These are phyloP conservation scores for Orthonevra nobilis DNA, from an alignment of 2,888 invertebrate genomes.

Conservation along the genomic window DNA sequence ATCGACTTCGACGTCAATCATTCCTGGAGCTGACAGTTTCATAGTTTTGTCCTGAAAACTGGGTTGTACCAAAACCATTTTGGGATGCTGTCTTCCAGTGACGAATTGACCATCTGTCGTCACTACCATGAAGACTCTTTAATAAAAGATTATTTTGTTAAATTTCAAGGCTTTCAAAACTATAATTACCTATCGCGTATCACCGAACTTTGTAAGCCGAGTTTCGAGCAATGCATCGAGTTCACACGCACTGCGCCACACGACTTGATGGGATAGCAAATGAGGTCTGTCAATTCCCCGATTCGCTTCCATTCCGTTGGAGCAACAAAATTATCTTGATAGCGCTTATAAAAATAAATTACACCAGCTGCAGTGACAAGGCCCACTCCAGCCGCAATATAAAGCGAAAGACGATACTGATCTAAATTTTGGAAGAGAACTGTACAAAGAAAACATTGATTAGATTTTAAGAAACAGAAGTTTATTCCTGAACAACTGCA, in stretches of 20 bases:
- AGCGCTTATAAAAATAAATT: slow-evolving; percentile 57
- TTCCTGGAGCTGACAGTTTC: slow-evolving; percentile 81
- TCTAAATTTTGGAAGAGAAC: slow-evolving; percentile 41
- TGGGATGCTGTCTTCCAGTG: slow-evolving; percentile 82
- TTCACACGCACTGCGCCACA: slow-evolving; percentile 81
- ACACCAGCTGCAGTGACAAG: slow-evolving; percentile 51
- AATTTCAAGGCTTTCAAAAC: too few relatives aligned
- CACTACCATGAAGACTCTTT: slow-evolving; percentile 83
- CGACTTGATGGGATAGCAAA: slow-evolving; percentile 84
- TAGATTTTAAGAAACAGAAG: background rate
- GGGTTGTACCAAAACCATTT: slow-evolving; percentile 82
- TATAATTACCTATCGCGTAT: slow-evolving; percentile 81
- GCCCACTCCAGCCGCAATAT: slow-evolving; percentile 69
- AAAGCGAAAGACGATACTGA: slow-evolving; percentile 31
- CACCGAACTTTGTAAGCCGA: slow-evolving; percentile 82
- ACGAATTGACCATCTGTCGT: slow-evolving; percentile 82
- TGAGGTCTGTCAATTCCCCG: slow-evolving; percentile 82
- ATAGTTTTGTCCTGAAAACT: slow-evolving; percentile 77
- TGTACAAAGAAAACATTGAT: background rate
- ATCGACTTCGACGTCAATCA: slow-evolving; percentile 82
- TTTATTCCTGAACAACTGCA: too few relatives aligned
- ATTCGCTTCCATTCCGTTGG: slow-evolving; percentile 81
- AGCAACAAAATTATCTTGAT: slow-evolving; percentile 54
- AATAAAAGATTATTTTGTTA: background rate
- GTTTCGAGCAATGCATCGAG: slow-evolving; percentile 81